Evolutionary conservation across 1,140 invertebrate species (phyloP).

Genomic region (Prorops nasuta): DNA sequence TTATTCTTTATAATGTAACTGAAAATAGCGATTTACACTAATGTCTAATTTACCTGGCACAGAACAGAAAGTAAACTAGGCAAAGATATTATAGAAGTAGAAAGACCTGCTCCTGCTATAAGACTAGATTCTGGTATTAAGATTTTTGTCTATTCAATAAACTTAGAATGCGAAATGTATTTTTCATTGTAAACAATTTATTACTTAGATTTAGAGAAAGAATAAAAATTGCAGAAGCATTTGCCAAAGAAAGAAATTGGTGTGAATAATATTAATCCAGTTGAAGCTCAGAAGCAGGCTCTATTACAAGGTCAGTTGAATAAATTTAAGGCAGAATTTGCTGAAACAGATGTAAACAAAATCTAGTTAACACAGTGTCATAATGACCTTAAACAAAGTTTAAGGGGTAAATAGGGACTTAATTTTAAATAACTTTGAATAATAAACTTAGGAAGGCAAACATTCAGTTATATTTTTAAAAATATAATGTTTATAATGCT

Average conservation of each 20-base stretch:
- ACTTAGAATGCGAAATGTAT: neutral
- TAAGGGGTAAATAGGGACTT: too few species aligned
- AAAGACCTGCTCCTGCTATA: neutral
- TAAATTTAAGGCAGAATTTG: conserved; percentile 22
- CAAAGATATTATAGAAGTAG: neutral
- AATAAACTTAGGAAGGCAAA: too few species aligned
- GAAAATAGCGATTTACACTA: too few species aligned
- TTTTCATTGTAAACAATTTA: neutral
- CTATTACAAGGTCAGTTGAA: conserved; percentile 19
- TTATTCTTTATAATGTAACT: too few species aligned
- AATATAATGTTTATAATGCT: too few species aligned
- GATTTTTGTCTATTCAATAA: neutral
- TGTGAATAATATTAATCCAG: conserved; percentile 23
- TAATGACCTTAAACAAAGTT: conserved; percentile 6
- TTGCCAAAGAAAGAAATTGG: conserved; percentile 23
- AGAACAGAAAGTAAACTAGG: conserved; percentile 2
- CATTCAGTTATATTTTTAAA: too few species aligned
- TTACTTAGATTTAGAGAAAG: neutral
- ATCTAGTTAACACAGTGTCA: neutral
- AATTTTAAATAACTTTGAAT: too few species aligned
- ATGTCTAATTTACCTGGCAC: too few species aligned
- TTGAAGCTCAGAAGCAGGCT: conserved; percentile 27
- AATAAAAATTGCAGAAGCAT: conserved; percentile 10
- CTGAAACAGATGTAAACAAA: conserved; percentile 34
- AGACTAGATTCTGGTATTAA: neutral